Evolutionary conservation across 2,113 vertebrate genomes (phyloP).

Genomic region (human (Homo sapiens)): GRCh38 chr14:26450001-26450500

Average conservation of each 20-base stretch:
- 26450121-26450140: neutral
- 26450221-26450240: neutral
- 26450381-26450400: neutral
- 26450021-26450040: neutral
- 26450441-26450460: neutral
- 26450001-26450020: neutral
- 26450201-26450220: slow-evolving; percentile 32
- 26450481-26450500: neutral
- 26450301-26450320: neutral
- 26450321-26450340: neutral
- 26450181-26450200: neutral
- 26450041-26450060: neutral
- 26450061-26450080: neutral
- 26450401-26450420: neutral
- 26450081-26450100: neutral
- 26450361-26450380: neutral
- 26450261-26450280: neutral
- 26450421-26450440: neutral
- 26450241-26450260: slow-evolving; percentile 10
- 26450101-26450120: neutral
- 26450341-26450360: neutral
- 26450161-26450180: neutral
- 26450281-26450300: neutral
- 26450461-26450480: slow-evolving; percentile 21
- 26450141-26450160: slow-evolving; percentile 5